A percentile compares a stretch with the other conserved stretches of the same genome.
These are phyloP conservation scores for Hyposmocoma kahamanoa DNA, from an alignment of 1,140 invertebrate genomes.

Conservation along the genomic window DNA sequence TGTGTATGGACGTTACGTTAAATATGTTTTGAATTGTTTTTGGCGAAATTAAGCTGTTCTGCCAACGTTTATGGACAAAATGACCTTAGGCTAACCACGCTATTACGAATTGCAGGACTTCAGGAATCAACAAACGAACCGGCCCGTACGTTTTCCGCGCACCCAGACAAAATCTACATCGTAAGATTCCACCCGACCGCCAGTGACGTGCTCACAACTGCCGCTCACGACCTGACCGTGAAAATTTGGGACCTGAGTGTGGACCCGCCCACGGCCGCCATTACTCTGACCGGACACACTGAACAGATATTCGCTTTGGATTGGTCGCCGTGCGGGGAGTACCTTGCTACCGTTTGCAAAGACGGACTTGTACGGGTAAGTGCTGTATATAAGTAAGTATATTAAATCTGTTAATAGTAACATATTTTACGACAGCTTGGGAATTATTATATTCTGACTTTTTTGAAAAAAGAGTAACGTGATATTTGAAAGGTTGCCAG, in stretches of 20 bases:
- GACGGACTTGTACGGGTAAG: constrained; percentile 88
- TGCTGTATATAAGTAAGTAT: constrained; percentile 9
- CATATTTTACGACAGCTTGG: not conserved
- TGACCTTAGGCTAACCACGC: no score
- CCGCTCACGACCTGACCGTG: constrained; percentile 92
- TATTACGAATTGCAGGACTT: no score
- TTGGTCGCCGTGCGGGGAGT: constrained; percentile 92
- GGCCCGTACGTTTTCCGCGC: constrained; percentile 81
- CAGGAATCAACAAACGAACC: constrained; percentile 75
- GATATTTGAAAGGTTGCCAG: no score
- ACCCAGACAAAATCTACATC: constrained; percentile 93
- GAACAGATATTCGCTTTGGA: constrained; percentile 93
- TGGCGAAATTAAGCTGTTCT: no score
- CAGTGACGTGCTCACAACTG: constrained; percentile 87
- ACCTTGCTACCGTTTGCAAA: constrained; percentile 90
- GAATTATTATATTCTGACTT: no score
- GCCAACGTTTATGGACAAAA: no score
- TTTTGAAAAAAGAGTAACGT: no score
- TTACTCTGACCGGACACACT: constrained; percentile 79
- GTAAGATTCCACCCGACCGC: constrained; percentile 94
- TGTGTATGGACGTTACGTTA: no score
- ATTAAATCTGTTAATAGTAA: no score
- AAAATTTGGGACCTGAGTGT: constrained; percentile 65
- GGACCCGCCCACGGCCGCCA: constrained; percentile 57
- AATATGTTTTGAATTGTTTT: no score